Evolutionary conservation across 2,888 invertebrate species (phyloP).

Genomic region (Arrhopalites spinosus): DNA sequence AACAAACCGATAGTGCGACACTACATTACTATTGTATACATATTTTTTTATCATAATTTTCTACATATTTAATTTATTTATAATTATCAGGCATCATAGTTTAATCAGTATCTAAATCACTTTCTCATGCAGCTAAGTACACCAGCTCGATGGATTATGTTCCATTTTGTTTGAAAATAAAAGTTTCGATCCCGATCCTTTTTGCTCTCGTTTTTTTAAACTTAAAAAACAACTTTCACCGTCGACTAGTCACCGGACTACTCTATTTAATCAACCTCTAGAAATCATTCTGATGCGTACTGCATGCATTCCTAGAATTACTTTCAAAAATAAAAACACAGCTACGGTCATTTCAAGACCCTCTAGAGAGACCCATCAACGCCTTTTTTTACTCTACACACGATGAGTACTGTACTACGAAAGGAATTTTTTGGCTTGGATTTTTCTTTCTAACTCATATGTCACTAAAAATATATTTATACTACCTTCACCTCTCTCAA

Average conservation of each 20-base stretch:
- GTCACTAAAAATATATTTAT: too few relatives aligned
- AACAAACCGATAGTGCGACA: background rate
- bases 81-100: background rate
- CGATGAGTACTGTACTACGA: background rate
- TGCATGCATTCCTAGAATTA: background rate
- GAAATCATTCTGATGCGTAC: background rate
- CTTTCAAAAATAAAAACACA: background rate
- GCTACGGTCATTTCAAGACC: slow-evolving; percentile 7
- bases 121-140: background rate
- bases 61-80: background rate
- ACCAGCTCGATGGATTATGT: slow-evolving; percentile 1
- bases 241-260: background rate
- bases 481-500: too few relatives aligned
- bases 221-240: background rate
- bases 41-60: background rate
- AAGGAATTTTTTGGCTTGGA: background rate
- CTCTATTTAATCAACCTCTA: too few relatives aligned
- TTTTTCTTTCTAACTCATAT: background rate
- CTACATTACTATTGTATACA: background rate
- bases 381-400: background rate
- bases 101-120: background rate
- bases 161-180: slow-evolving; percentile 9
- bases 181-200: slow-evolving; percentile 3
- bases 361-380: background rate
- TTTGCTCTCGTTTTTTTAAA: too few relatives aligned